Conservation (phyloP, 2,113 vertebrate species). For the Laterallus jamaicensis region DNA sequence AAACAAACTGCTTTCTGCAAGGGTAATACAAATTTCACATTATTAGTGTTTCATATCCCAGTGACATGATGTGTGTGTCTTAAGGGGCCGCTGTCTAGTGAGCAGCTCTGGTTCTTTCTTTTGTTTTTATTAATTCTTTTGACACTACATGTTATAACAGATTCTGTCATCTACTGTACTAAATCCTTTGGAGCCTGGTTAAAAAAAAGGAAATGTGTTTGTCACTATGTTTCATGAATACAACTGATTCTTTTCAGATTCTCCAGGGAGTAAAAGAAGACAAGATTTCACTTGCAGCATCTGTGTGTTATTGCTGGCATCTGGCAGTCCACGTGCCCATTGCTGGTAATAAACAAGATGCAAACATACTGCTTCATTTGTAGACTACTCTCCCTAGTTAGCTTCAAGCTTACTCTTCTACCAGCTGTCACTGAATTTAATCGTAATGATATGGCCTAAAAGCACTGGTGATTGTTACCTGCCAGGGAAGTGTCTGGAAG, state of each 20-base stretch:
- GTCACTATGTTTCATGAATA: not conserved
- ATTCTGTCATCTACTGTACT: not conserved
- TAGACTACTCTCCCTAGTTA: not conserved
- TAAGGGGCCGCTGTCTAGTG: not conserved
- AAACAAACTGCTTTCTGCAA: not conserved
- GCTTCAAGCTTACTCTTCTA: not conserved
- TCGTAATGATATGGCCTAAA: not conserved
- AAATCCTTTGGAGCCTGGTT: not conserved
- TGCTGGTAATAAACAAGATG: not conserved
- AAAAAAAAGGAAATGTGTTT: not conserved
- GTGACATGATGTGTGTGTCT: not conserved
- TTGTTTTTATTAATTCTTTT: slow-evolving; percentile 15
- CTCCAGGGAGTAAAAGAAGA: not conserved
- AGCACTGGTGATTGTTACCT: not conserved
- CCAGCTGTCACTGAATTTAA: not conserved
- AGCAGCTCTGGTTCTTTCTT: not conserved
- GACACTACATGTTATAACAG: not conserved
- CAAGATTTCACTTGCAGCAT: slow-evolving; percentile 19
- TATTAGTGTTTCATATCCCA: not conserved
- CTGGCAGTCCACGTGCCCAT: not conserved
- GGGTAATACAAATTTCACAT: not conserved
- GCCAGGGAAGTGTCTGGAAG: not conserved
- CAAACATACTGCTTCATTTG: not conserved
- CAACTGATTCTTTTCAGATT: not conserved
- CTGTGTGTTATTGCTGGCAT: not conserved